These are phyloP conservation scores for Prorops nasuta DNA, from an alignment of 1,140 invertebrate species.

Conservation along the genomic window DNA sequence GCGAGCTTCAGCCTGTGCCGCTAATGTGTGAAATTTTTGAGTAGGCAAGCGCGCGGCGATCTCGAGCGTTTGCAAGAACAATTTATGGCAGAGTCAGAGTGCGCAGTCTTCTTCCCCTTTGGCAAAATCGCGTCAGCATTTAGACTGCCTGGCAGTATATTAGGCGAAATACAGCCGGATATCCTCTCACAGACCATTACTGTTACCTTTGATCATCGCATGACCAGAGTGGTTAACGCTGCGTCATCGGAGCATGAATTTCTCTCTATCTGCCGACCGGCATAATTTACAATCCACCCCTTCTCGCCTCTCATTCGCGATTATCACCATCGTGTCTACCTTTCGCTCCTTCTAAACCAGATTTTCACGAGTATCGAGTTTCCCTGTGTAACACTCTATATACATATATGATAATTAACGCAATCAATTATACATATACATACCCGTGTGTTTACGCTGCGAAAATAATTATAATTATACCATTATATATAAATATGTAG, in stretches of 20 bases:
- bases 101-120: no score
- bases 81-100: conserved; percentile 42
- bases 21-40: conserved; percentile 37
- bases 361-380: no score
- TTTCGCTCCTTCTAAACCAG: conserved; percentile 1
- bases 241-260: conserved; percentile 57
- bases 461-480: no score
- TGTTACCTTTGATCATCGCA: conserved; percentile 56
- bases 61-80: no score
- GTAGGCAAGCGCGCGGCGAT: no score
- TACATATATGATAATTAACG: no score
- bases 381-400: no score
- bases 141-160: conserved; percentile 49
- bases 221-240: conserved; percentile 51
- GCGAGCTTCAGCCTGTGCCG: no score
- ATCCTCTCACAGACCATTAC: conserved; percentile 56
- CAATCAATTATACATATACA: no score
- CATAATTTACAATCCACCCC: conserved; percentile 50
- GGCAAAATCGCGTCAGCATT: conserved; percentile 52
- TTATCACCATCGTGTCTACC: neutral
- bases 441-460: no score
- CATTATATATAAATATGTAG: no score
- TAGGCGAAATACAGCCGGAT: conserved; percentile 52
- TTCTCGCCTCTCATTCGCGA: neutral
- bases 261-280: conserved; percentile 48